These are phyloP conservation scores for Onychostruthus taczanowskii DNA, from an alignment of 2,113 vertebrate genomes.

Conservation along the genomic window DNA sequence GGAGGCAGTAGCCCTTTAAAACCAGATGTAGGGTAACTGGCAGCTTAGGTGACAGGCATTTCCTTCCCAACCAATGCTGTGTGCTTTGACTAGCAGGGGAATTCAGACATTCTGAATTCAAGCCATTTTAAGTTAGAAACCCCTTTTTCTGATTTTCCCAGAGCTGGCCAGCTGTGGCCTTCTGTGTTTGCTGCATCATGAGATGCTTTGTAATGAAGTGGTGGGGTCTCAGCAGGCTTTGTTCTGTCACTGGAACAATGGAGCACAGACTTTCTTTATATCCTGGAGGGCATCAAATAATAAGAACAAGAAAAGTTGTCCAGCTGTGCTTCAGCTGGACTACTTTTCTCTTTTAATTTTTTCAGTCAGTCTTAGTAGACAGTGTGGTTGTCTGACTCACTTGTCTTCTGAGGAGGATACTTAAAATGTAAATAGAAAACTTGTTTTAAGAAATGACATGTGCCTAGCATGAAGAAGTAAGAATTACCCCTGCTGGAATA, in stretches of 20 bases:
- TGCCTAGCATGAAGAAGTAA: neutral
- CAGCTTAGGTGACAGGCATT: neutral
- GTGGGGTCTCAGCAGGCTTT: slow-evolving; percentile 28
- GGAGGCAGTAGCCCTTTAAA: neutral
- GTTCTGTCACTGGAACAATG: slow-evolving; percentile 45
- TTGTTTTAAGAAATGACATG: neutral
- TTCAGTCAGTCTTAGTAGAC: neutral
- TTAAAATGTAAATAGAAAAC: slow-evolving; percentile 21
- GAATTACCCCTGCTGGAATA: neutral
- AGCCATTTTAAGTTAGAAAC: neutral
- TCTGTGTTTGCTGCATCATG: neutral
- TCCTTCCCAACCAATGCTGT: neutral
- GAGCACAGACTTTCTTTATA: neutral
- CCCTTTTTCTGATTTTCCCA: neutral
- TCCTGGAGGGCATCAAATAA: slow-evolving; percentile 27
- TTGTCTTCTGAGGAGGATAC: neutral
- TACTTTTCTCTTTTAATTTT: slow-evolving; percentile 16
- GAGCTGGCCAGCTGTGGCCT: neutral
- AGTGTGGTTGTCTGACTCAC: neutral
- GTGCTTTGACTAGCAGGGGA: neutral
- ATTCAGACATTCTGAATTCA: neutral
- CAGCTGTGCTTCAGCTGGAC: slow-evolving; percentile 37
- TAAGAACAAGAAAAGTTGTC: slow-evolving; percentile 30
- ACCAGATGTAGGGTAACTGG: neutral
- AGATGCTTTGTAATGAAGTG: slow-evolving; percentile 1